Evolutionary conservation across 2,888 invertebrate genomes (phyloP), one percentile per base, ranked within the genome.

Genomic region (Quadroppia sp.): DNA sequence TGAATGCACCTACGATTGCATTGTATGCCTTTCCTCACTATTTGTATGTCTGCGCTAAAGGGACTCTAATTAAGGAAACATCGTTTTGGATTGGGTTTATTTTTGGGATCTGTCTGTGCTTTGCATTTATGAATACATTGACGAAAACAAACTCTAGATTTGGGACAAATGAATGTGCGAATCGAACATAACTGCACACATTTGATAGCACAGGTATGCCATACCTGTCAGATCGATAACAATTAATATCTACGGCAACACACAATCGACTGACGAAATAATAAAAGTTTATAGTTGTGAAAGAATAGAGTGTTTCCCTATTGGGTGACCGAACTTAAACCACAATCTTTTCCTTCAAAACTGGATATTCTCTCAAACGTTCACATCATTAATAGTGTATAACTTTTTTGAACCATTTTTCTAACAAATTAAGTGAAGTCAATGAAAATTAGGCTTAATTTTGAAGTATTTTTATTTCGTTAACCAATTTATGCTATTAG

Each of bases 301-400:
- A 40, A 40, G 40, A 28, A 6, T 59, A 7, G 25, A 59, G n/a
- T 59, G 56, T 59, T 59, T 59, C 56, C 56, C 56, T 59, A 59
- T 59, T 28, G 56, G 56, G 56, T 59, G 56, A 59, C 56, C 56
- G 25, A 59, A 59, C 56, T 59, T 25, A 23, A 59, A 59, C 56
- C 56, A 59, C 56, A 59, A 59, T 59, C 56, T 59, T 59, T 25
- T 3, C 56, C 23, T 59, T 59, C 56, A 59, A 59, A 59, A 25
- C 56, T 59, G 56, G 23, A 59, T 23, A 9, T 59, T 25, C 23
- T 28, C n/a, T n/a, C n/a, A 9, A 25, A 28, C 20, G 28, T 25
- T 59, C 25, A 59, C 4, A 23, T 59, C 56, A 59, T 59, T 59
- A 25, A 59, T 59, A 59, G 56, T 28, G 23, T 25, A 59, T 59